Percentiles rank a stretch among this genome's conserved stretches.
phyloP scores from a whole-genome alignment of 2,113 vertebrate genomes.

The Eurypyga helias region DNA sequence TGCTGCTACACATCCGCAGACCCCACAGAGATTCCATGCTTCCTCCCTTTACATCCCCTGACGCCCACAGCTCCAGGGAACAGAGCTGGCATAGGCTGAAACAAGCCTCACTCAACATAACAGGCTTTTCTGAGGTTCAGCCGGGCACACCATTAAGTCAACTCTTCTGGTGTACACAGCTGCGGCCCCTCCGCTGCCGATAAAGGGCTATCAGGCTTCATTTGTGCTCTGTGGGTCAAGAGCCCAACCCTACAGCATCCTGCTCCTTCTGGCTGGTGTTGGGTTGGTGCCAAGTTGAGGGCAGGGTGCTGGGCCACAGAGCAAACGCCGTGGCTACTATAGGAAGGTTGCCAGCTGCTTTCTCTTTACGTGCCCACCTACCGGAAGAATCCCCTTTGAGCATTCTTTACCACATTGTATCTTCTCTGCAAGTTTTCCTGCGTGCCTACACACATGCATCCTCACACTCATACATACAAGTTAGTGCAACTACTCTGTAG shows the following conservation, averaged over 20 bases:
- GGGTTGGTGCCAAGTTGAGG: not conserved
- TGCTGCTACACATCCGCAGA: not conserved
- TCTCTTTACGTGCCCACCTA: not conserved
- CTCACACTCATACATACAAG: not conserved
- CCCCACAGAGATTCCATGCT: not conserved
- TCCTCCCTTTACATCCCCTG: not conserved
- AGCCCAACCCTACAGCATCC: not conserved
- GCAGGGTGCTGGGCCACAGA: constrained; percentile 7
- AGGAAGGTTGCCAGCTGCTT: not conserved
- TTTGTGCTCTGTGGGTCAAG: not conserved
- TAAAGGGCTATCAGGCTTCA: not conserved
- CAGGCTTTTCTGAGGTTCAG: not conserved
- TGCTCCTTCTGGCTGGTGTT: not conserved
- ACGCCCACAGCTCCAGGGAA: not conserved
- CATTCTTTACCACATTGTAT: not conserved
- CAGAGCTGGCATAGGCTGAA: not conserved
- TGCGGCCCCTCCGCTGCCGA: not conserved
- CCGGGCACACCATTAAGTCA: not conserved
- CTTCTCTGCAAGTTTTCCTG: not conserved
- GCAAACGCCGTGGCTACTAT: not conserved
- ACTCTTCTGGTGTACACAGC: not conserved
- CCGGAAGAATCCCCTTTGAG: not conserved
- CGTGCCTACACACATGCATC: not conserved
- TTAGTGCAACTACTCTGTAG: not conserved
- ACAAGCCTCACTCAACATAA: not conserved